Evolutionary conservation across 2,888 invertebrate species (phyloP), one percentile per base, ranked within the genome.

Genomic region (Tipula lateralis): DNA sequence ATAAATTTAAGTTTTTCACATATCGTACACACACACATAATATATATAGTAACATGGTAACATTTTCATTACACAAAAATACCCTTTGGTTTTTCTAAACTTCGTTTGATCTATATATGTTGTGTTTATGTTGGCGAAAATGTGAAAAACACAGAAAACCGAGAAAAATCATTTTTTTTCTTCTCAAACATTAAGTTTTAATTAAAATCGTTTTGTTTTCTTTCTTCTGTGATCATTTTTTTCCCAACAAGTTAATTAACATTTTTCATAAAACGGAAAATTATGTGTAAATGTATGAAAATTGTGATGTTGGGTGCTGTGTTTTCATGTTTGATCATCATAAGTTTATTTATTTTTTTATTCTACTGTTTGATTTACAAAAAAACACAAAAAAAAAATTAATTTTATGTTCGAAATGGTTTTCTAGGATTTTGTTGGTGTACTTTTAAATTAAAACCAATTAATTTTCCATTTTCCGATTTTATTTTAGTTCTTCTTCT

Each of bases 261-360:
- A 66, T 66, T 66, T 66, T 66, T 24, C 66, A 66, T 66, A 66
- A 66, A 66, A 66, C 66, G 66, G 66, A 66, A 66, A 66, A 66
- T 66, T 24, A 66, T 66, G 9, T 24, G 66, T 44, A 44, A n/a
- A 66, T 66, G 66, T 66, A 66, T 66, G 66, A 66, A 66, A 66
- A 66, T 66, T 66, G 24, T 66, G 24, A 66, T 66, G 66, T 66
- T 66, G 19, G 66, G 24, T 66, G 24, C 66, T 24, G 66, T 39
- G n/a, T 66, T 44, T 66, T 66, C 24, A 9, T 66, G 66, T 66
- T 66, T 66, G 66, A 66, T 66, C 66, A 66, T 66, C 66, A 66
- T 66, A 66, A 66, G 66, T 66, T 66, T 66, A 66, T 66, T 66
- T 66, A 66, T 66, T 66, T 66, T 66, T 66, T 24, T 24, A 9